A percentile compares a stretch with the other conserved stretches of the same genome.
phyloP scores from a whole-genome alignment of 2,797 vertebrate genomes.

The Myripristis murdjan region DNA sequence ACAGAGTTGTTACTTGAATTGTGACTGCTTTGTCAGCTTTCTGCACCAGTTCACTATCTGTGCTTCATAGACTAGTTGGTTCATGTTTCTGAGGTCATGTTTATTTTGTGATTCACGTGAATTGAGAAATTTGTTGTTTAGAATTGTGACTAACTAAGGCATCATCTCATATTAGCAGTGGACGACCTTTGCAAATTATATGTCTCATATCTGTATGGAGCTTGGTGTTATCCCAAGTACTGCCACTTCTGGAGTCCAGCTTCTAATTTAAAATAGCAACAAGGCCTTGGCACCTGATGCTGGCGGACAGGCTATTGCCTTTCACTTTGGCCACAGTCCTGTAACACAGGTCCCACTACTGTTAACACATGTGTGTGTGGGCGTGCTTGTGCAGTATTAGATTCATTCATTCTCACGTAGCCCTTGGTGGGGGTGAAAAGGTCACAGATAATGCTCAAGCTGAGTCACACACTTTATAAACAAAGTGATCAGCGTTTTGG shows the following conservation, averaged over 20 bases:
- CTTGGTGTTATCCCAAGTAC: slow-evolving; percentile 48
- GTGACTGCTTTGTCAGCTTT: slow-evolving; percentile 15
- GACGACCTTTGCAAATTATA: slow-evolving; percentile 45
- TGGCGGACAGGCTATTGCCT: slow-evolving; percentile 69
- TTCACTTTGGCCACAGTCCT: slow-evolving; percentile 67
- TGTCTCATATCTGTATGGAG: slow-evolving; percentile 52
- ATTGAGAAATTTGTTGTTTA: not conserved
- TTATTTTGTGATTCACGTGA: slow-evolving; percentile 19
- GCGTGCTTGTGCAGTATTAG: slow-evolving; percentile 24
- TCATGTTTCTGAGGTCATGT: slow-evolving; percentile 15
- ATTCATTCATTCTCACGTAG: slow-evolving; percentile 81
- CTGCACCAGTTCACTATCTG: slow-evolving; percentile 14
- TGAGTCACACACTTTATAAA: slow-evolving; percentile 61
- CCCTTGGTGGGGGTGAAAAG: slow-evolving; percentile 67
- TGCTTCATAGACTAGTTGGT: not conserved
- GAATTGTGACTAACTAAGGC: not conserved
- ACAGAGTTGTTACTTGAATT: slow-evolving; percentile 20
- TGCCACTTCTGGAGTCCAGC: slow-evolving; percentile 43
- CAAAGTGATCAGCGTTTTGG: slow-evolving; percentile 19
- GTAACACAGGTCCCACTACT: slow-evolving; percentile 62
- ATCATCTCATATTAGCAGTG: slow-evolving; percentile 46
- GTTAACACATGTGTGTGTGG: slow-evolving; percentile 41
- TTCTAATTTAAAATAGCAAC: slow-evolving; percentile 70
- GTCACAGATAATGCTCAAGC: slow-evolving; percentile 64
- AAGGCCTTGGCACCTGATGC: slow-evolving; percentile 63